Conservation (phyloP, 2,888 invertebrate species). For the Corbicula japonica region DNA sequence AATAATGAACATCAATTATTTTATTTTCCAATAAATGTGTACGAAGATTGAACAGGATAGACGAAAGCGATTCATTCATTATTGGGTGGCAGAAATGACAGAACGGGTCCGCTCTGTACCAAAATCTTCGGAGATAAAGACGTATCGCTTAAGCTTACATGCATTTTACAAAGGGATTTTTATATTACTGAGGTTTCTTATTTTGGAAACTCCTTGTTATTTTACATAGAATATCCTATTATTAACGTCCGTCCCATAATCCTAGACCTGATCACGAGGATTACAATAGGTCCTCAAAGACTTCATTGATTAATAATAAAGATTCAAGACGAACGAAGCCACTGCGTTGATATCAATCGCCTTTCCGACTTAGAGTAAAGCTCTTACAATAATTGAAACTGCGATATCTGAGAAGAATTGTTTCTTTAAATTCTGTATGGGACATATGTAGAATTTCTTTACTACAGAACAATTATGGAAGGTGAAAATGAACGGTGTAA, state of each 20-base stretch:
- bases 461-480: not conserved
- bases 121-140: too few relatives aligned
- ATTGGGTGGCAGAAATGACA: too few relatives aligned
- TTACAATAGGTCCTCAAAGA: slow-evolving; percentile 3
- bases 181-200: too few relatives aligned
- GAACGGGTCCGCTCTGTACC: too few relatives aligned
- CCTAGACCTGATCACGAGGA: not conserved
- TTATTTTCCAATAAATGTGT: too few relatives aligned
- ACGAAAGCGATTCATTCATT: too few relatives aligned
- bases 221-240: slow-evolving; percentile 17
- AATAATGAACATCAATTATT: too few relatives aligned
- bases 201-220: slow-evolving; percentile 8
- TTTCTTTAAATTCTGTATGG: slow-evolving; percentile 1
- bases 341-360: not conserved
- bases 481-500: not conserved
- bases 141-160: too few relatives aligned
- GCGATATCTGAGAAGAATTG: not conserved
- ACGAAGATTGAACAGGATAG: too few relatives aligned
- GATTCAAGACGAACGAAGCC: not conserved
- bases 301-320: slow-evolving; percentile 20
- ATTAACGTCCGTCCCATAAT: slow-evolving; percentile 14
- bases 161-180: too few relatives aligned
- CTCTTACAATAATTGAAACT: slow-evolving; percentile 14
- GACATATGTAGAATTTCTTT: not conserved
- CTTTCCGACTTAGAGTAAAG: slow-evolving; percentile 8